These are phyloP conservation scores for Lagopus leucura DNA, from an alignment of 2,113 vertebrate genomes.

Conservation along the genomic window DNA sequence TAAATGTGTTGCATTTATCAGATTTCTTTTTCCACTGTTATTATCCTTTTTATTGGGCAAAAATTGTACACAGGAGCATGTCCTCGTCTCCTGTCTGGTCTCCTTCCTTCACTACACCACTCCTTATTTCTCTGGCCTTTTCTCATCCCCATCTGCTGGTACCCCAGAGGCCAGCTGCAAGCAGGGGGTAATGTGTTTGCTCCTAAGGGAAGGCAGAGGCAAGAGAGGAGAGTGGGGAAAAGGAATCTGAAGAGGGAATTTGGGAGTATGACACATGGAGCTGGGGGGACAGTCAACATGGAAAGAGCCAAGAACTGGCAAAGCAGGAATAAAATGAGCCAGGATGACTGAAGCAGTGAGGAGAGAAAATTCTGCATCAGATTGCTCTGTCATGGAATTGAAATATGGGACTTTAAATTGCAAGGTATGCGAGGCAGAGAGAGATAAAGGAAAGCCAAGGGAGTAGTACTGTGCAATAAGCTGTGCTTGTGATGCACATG, in stretches of 20 bases:
- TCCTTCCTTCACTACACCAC: not conserved
- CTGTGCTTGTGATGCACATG: slow-evolving; percentile 13
- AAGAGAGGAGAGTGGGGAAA: not conserved
- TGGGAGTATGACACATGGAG: not conserved
- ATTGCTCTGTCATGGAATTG: slow-evolving; percentile 61
- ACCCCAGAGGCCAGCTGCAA: not conserved
- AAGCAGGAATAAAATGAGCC: not conserved
- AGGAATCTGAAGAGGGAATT: not conserved
- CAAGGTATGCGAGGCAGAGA: not conserved
- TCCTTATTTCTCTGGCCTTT: not conserved
- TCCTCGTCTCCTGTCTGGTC: no score
- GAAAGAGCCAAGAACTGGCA: not conserved
- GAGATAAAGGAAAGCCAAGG: slow-evolving; percentile 50
- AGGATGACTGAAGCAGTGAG: slow-evolving; percentile 46
- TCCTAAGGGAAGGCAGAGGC: not conserved
- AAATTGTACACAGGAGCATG: not conserved
- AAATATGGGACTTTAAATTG: slow-evolving; percentile 50
- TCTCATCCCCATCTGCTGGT: not conserved
- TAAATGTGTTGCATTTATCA: not conserved
- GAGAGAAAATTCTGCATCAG: slow-evolving; percentile 40
- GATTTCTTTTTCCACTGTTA: not conserved
- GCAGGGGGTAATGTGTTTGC: not conserved
- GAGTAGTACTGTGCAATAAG: slow-evolving; percentile 49
- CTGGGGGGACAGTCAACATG: not conserved
- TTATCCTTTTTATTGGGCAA: not conserved